phyloP scores from a whole-genome alignment of 2,797 vertebrate genomes.

The Mormyrus proboscirostris region DNA sequence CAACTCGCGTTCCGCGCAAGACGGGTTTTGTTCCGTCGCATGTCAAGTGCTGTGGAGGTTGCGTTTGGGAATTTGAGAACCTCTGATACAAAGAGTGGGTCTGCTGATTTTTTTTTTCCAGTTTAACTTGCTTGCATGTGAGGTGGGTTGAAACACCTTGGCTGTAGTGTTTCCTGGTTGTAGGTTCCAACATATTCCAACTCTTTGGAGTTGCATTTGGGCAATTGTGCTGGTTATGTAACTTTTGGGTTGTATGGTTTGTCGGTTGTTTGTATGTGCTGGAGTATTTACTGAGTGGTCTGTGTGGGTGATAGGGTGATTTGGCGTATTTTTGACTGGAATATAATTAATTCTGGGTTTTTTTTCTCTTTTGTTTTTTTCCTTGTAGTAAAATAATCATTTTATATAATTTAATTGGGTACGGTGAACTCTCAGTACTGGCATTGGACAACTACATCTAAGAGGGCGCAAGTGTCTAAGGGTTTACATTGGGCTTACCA shows the following conservation, averaged over 20 bases:
- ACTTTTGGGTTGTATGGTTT: not conserved
- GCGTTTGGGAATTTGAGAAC: not conserved
- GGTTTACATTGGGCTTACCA: not conserved
- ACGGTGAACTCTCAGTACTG: not conserved
- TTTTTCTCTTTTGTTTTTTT: not conserved
- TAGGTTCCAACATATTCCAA: not conserved
- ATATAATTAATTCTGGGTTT: not conserved
- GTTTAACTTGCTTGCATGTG: not conserved
- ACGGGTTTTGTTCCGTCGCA: not conserved
- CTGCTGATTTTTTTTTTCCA: not conserved
- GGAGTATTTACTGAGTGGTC: not conserved
- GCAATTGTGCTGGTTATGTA: not conserved
- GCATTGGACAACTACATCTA: not conserved
- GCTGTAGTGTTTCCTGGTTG: not conserved
- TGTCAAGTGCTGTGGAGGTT: not conserved
- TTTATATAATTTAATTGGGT: not conserved
- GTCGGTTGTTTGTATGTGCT: not conserved
- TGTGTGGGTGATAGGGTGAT: not conserved
- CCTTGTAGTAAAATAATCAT: not conserved
- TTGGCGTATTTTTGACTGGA: not conserved
- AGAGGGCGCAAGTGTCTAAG: not conserved
- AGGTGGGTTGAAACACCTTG: not conserved
- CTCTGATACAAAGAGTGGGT: not conserved
- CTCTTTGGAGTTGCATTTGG: not conserved
- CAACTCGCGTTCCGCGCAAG: not conserved